phyloP scores from a whole-genome alignment of 1,140 invertebrate species.

The Habropoda laboriosa region DNA sequence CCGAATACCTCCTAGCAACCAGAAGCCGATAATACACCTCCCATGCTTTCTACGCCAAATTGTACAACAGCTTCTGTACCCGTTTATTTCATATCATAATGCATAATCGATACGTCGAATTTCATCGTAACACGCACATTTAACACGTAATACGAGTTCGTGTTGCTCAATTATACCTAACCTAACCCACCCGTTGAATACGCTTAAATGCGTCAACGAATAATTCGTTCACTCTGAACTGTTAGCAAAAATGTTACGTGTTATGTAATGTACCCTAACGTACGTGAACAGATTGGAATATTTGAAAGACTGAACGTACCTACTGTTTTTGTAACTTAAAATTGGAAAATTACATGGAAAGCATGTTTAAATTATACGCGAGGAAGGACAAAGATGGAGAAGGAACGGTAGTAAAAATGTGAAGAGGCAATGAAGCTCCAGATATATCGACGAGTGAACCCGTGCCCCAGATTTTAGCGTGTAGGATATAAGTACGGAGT shows the following conservation, averaged over 20 bases:
- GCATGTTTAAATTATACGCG: background rate
- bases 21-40: slow-evolving; percentile 57
- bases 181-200: too few species aligned
- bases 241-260: too few species aligned
- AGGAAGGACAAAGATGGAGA: background rate
- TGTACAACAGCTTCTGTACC: background rate
- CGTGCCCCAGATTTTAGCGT: too few species aligned
- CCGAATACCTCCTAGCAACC: slow-evolving; percentile 61
- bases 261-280: too few species aligned
- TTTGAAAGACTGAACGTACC: too few species aligned
- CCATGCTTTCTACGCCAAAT: slow-evolving; percentile 8
- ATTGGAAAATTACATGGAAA: too few species aligned
- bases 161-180: too few species aligned
- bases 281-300: too few species aligned
- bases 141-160: background rate
- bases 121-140: background rate
- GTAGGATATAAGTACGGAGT: background rate
- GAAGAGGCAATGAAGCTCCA: background rate
- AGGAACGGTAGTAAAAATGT: background rate
- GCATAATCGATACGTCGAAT: too few species aligned
- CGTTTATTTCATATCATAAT: background rate
- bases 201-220: too few species aligned
- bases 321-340: too few species aligned
- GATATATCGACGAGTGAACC: slow-evolving; percentile 4
- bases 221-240: too few species aligned